phyloP scores from a whole-genome alignment of 2,888 invertebrate genomes.

The Invenusta paracnida region DNA sequence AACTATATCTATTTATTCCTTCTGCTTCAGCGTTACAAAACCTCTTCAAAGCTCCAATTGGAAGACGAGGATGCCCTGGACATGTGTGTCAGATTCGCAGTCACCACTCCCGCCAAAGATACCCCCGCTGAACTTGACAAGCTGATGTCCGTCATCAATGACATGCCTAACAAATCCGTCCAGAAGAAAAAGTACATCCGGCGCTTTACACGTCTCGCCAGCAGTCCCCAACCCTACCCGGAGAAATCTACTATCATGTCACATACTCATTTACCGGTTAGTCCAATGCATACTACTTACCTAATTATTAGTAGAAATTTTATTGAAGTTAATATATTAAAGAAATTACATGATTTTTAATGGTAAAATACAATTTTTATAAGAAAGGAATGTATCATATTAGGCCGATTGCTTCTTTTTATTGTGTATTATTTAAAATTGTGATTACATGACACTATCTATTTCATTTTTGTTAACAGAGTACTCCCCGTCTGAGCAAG shows the following conservation, averaged over 20 bases:
- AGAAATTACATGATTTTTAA: not conserved
- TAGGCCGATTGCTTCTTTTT: too few relatives aligned
- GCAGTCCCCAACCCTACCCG: not conserved
- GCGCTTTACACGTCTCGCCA: not conserved
- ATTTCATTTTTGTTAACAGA: not conserved
- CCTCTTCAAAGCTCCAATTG: not conserved
- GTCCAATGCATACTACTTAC: not conserved
- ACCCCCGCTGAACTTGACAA: not conserved
- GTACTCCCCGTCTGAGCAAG: not conserved
- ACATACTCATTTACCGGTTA: not conserved
- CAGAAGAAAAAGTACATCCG: not conserved
- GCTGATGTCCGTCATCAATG: slow-evolving; percentile 6
- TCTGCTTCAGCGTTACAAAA: not conserved
- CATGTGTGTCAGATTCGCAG: not conserved
- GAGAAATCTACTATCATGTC: slow-evolving; percentile 1
- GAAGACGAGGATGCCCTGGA: slow-evolving; percentile 2
- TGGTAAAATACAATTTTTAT: not conserved
- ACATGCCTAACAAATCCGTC: not conserved
- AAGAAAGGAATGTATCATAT: too few relatives aligned
- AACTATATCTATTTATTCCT: too few relatives aligned
- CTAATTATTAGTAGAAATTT: not conserved
- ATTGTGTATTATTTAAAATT: too few relatives aligned
- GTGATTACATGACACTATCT: not conserved
- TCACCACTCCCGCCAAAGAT: not conserved
- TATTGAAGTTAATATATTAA: not conserved